phyloP scores from a whole-genome alignment of 1,140 invertebrate species.

The Drosophila azteca region DNA sequence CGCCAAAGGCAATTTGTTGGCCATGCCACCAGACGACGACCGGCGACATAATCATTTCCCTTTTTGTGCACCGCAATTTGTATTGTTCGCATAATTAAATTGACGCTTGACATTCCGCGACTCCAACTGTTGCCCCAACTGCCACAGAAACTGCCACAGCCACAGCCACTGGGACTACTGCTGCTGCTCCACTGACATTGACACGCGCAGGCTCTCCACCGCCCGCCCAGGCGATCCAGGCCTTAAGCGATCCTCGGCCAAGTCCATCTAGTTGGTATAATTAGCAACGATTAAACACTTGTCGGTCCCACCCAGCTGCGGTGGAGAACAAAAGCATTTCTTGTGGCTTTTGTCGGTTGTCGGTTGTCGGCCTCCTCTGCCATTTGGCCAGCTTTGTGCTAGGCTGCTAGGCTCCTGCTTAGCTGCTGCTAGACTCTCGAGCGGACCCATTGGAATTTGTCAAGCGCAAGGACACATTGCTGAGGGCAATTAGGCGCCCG shows the following conservation, averaged over 20 bases:
- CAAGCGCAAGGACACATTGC: slow-evolving; percentile 79
- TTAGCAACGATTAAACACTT: slow-evolving; percentile 81
- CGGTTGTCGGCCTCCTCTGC: slow-evolving; percentile 15
- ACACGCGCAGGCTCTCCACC: slow-evolving; percentile 58
- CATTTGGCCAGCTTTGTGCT: slow-evolving; percentile 52
- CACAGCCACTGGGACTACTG: too few species aligned
- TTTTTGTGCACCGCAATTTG: slow-evolving; percentile 69
- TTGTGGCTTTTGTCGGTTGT: slow-evolving; percentile 47
- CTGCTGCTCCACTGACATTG: slow-evolving; percentile 60
- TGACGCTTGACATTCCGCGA: slow-evolving; percentile 74
- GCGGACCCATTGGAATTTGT: slow-evolving; percentile 64
- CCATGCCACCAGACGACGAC: slow-evolving; percentile 26
- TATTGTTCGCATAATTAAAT: slow-evolving; percentile 83
- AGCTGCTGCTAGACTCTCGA: slow-evolving; percentile 7
- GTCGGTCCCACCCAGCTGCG: slow-evolving; percentile 75
- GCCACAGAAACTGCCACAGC: slow-evolving; percentile 3
- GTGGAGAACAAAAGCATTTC: slow-evolving; percentile 70
- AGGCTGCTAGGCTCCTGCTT: slow-evolving; percentile 13
- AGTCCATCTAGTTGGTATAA: slow-evolving; percentile 60
- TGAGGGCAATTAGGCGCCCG: slow-evolving; percentile 69
- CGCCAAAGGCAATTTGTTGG: slow-evolving; percentile 63
- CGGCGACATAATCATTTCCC: slow-evolving; percentile 75
- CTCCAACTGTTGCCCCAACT: slow-evolving; percentile 8
- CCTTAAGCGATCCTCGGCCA: slow-evolving; percentile 12
- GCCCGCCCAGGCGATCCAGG: too few species aligned